Evolutionary conservation across 2,113 vertebrate species (phyloP).

Genomic region (Chrysochloris asiatica): DNA sequence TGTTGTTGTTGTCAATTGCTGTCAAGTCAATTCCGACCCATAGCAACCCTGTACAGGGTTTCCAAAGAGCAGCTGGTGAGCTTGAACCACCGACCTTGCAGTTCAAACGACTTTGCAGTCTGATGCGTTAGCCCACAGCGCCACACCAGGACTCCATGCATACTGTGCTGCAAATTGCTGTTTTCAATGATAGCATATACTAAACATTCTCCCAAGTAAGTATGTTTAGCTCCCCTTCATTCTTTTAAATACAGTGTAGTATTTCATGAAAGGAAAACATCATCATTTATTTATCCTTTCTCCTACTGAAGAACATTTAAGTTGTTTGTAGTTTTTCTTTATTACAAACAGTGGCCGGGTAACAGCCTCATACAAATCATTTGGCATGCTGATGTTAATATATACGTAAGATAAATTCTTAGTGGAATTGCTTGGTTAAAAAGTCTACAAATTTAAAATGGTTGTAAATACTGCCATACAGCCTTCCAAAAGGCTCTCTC

Average conservation of each 20-base stretch:
- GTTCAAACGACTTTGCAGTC: no score
- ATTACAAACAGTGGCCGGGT: not conserved
- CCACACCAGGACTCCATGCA: no score
- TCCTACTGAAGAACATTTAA: not conserved
- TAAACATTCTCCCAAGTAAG: slow-evolving; percentile 21
- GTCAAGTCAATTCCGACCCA: no score
- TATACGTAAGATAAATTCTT: not conserved
- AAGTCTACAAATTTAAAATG: slow-evolving; percentile 28
- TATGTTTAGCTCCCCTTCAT: not conserved
- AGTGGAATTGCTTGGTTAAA: not conserved
- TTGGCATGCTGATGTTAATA: not conserved
- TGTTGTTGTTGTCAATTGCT: no score
- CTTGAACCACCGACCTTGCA: no score
- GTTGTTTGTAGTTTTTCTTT: slow-evolving; percentile 12
- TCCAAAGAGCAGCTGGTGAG: no score
- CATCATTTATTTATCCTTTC: slow-evolving; percentile 48
- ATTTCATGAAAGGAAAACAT: slow-evolving; percentile 8
- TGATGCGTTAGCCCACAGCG: no score
- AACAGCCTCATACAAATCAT: not conserved
- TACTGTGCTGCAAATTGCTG: no score
- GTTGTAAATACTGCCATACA: not conserved
- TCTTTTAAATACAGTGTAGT: not conserved
- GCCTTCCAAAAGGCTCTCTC: not conserved
- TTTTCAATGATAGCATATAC: not conserved
- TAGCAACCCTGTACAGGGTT: no score